Evolutionary conservation across 2,888 invertebrate genomes (phyloP), one percentile per base, ranked within the genome.

Genomic region (Sphaerophoria rueppellii): DNA sequence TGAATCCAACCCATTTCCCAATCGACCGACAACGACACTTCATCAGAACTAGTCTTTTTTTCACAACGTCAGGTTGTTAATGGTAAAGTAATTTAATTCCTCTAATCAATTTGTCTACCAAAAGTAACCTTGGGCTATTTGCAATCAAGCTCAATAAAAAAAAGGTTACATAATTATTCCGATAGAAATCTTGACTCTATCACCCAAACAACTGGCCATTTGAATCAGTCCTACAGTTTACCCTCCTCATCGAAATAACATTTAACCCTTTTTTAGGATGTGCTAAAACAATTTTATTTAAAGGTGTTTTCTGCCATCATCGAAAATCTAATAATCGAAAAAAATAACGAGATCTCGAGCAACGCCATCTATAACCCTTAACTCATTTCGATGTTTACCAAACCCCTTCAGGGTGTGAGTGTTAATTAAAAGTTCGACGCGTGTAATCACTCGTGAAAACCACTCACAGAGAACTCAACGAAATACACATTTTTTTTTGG

Each of bases 341-440:
- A 24, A 58, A 58, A 71, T 46, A 63, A 57, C 61, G 32, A 77
- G 65, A 61, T 71, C 43, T 46, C 24, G 24, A 24, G 37, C 63
- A 50, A 52, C 50, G 37, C 40, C 63, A 46, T 40, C 54, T 43
- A 34, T 43, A 6, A 37, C 48, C 63, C 63, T 50, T 73, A 35
- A 57, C 55, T 70, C 16, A 35, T 32, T 35, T 60, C 57, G 16
- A 57, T 60, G 24, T 32, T 52, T 46, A 54, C 72, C 67, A 46
- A 32, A 16, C 24, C 24, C 24, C 24, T 24, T 24, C 24, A 7
- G 14, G 58, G 34, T 32, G 12, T 6, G 32, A 78, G 74, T 82
- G 78, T 78, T 78, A 82, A 82, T 82, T 82, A 70, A 82, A 82
- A 77, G 77, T 82, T 78, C 69, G 70, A 70, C 74, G 77, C 72